Evolutionary conservation across 2,113 vertebrate species (phyloP), one percentile per base, ranked within the genome.

Genomic region (Mastomys coucha): DNA sequence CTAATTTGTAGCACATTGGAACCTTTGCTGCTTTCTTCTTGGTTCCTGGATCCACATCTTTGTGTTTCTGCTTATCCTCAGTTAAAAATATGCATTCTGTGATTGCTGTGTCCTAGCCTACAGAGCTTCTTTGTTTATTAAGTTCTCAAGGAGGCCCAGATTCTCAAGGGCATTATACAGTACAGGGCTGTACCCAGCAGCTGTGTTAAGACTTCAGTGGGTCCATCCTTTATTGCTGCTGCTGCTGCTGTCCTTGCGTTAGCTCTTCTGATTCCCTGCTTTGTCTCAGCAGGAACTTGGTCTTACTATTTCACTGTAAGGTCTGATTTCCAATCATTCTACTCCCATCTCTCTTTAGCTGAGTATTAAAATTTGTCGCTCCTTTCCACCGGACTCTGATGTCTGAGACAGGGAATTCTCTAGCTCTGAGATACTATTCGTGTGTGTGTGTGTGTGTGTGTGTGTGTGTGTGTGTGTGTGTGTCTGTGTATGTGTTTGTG

Each of bases 51-150:
- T 24, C 7, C 20, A 69, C 19, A 49, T 91, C 36, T 92, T 78
- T 84, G 63, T 93, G 53, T 93, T 81, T 19, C n/a, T 67, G 7
- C 87, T 92, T 92, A n/a, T 82, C 53, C 49, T 24, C 53, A 58
- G 20, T 58, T 82, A 82, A 22, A 58, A 81, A 19, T 81, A 7
- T 58, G n/a, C 33, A 13, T 81, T 81, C 58, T n/a, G 51, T 56
- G 78, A 56, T 9, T 58, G 78, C 42, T 58, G 60, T 42, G 56
- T 60, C 58, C n/a, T 84, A 42, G 56, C 65, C 60, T 45, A 28
- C 26, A 45, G 82, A 65, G 82, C 14, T 31, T 84, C 14, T 4
- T 65, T 85, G 60, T 86, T 49, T 69, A 51, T 20, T 36, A 49
- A 67, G 12, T 86, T 16, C 16, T 33, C 36, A 60, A 16, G 56